Evolutionary conservation across 2,113 vertebrate genomes (phyloP).

Genomic region (Grantiella picta): DNA sequence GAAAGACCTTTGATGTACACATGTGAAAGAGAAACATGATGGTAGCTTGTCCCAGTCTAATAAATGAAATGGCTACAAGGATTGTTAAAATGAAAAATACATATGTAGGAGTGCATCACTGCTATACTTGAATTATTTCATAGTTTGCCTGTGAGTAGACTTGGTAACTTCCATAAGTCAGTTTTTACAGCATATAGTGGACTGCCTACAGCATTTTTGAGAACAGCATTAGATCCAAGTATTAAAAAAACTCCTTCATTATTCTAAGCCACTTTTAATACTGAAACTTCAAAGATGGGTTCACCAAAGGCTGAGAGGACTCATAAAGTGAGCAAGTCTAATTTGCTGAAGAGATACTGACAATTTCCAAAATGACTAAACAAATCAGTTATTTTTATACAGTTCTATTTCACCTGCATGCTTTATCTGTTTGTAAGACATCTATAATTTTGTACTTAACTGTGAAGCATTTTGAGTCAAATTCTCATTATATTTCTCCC

Average conservation of each 20-base stretch:
- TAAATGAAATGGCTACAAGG: not conserved
- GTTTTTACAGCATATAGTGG: not conserved
- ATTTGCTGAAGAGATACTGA: slow-evolving; percentile 35
- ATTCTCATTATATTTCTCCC: slow-evolving; percentile 25
- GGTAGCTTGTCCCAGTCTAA: not conserved
- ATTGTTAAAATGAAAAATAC: not conserved
- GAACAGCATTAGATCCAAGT: slow-evolving; percentile 35
- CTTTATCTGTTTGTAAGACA: not conserved
- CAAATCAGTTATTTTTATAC: slow-evolving; percentile 19
- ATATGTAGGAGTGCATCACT: not conserved
- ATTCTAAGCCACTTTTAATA: slow-evolving; percentile 53
- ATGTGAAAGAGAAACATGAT: not conserved
- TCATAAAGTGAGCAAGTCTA: slow-evolving; percentile 10
- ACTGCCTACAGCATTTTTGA: slow-evolving; percentile 52
- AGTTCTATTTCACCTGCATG: not conserved
- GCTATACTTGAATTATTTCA: slow-evolving; percentile 53
- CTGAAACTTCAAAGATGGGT: slow-evolving; percentile 54
- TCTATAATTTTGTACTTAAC: not conserved
- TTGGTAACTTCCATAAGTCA: slow-evolving; percentile 52
- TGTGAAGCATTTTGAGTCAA: not conserved
- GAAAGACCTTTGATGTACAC: not conserved
- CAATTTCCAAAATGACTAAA: slow-evolving; percentile 55
- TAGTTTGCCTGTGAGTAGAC: slow-evolving; percentile 21
- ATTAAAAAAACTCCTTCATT: not conserved
- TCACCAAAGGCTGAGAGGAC: slow-evolving; percentile 26